Evolutionary conservation across 2,888 invertebrate species (phyloP).

Genomic region (Phyto melanocephala): DNA sequence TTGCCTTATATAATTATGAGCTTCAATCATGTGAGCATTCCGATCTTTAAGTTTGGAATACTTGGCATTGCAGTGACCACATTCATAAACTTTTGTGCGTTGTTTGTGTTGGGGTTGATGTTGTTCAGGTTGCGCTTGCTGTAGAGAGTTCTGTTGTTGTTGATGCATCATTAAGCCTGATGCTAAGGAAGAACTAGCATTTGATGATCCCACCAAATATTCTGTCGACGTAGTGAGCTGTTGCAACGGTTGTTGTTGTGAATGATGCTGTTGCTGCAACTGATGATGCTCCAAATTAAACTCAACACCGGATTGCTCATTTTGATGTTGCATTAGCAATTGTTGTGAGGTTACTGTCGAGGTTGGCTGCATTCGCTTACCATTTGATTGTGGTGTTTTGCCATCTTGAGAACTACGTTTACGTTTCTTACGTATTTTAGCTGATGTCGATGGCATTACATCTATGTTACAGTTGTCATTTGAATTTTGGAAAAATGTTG

Average conservation of each 20-base stretch:
- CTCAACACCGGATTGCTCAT: conserved; percentile 43
- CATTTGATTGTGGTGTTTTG: conserved; percentile 44
- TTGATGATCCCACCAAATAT: conserved; percentile 74
- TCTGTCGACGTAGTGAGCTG: conserved; percentile 70
- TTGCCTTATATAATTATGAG: conserved; percentile 77
- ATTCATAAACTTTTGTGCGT: conserved; percentile 76
- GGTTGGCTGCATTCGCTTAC: conserved; percentile 63
- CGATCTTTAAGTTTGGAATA: conserved; percentile 77
- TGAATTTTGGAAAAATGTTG: conserved; percentile 63
- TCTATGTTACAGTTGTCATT: conserved; percentile 65
- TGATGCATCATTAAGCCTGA: conserved; percentile 56
- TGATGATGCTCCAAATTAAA: conserved; percentile 65
- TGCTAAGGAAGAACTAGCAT: conserved; percentile 70
- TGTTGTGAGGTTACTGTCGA: conserved; percentile 68
- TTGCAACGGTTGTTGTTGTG: conserved; percentile 61
- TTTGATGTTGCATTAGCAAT: conserved; percentile 60
- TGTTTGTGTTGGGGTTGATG: conserved; percentile 64
- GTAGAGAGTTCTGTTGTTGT: conserved; percentile 43
- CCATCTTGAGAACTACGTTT: conserved; percentile 63
- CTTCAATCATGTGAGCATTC: conserved; percentile 76
- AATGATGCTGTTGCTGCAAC: conserved; percentile 56
- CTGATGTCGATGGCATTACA: conserved; percentile 68
- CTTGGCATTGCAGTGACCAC: conserved; percentile 75
- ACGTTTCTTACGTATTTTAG: conserved; percentile 66
- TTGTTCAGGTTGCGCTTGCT: conserved; percentile 46